Conservation (phyloP, 2,797 vertebrate species). For the Molothrus aeneus region DNA sequence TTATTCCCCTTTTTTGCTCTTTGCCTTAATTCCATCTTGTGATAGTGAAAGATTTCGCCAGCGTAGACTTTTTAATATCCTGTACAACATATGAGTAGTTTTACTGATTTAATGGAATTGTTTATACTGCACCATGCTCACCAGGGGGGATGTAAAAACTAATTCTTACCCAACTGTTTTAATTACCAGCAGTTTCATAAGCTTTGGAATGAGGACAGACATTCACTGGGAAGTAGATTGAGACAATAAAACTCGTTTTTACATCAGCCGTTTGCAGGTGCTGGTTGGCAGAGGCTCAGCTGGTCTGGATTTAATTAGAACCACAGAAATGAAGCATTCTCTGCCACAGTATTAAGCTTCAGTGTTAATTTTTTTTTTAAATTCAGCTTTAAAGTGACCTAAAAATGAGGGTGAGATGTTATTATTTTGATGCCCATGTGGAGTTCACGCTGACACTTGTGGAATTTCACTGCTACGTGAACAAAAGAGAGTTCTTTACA, state of each 20-base stretch:
- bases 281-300: neutral
- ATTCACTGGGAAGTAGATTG: neutral
- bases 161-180: neutral
- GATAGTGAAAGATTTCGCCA: neutral
- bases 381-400: neutral
- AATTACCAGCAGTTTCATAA: slow-evolving; percentile 11
- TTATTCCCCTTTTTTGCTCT: neutral
- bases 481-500: neutral
- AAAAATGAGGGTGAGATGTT: neutral
- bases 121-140: neutral
- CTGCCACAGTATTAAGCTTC: neutral
- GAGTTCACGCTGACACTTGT: neutral
- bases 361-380: neutral
- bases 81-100: neutral
- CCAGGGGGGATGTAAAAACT: neutral
- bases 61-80: neutral
- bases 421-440: neutral
- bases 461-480: neutral
- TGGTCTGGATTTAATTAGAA: neutral
- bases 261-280: neutral
- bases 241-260: neutral
- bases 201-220: neutral
- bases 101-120: neutral
- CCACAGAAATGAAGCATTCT: neutral
- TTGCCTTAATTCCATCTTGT: neutral